Base-by-base conservation (phyloP, 2,888 invertebrate species). In the Tetramorium bicarinatum region DNA sequence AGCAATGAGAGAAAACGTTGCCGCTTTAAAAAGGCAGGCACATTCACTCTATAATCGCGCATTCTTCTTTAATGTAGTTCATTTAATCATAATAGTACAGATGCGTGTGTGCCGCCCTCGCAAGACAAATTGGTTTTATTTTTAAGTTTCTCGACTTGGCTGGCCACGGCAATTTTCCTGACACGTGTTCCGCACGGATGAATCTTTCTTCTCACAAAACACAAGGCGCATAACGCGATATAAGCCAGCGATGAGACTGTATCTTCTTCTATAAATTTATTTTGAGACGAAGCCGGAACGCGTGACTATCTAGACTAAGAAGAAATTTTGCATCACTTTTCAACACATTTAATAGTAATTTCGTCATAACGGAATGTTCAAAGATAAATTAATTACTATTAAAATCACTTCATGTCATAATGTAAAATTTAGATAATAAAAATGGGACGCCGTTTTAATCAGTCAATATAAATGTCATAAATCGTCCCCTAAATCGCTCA, bases 1-100 rank as follows among this genome's bases (percentile, higher is more conserved):
- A 79, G 56, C 61, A 71, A 71, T 59, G 34, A 79, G 47, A 66
- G 62, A 71, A 84, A 83, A 75, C 52, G 66, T 56, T 52, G 52
- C 52, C 81, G 29, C 29, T 59, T 84, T 74, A 83, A 69, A 87
- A 84, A 67, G 41, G n/a, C 76, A 52, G 41, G 41, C 56, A 84
- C 77, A 76, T 79, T 83, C 81, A 82, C 34, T 75, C 52, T 61
- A 62, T 76, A 83, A 88, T 85, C 82, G 85, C 66, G 83, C 80
- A 88, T 88, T 89, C 89, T 88, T 85, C 89, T 89, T 86, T 88
- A 85, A 89, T 89, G 85, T 84, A 88, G 74, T n/a, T 85, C 83
- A 82, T 86, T 89, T 86, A 83, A 83, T 85, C 86, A 29, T 67
- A 84, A 85, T 75, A 64, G 64, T 54, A 44, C 56, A 71, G 61